Evolutionary conservation across 2,113 vertebrate genomes (phyloP).

Genomic region (Ceuthmochares aereus): DNA sequence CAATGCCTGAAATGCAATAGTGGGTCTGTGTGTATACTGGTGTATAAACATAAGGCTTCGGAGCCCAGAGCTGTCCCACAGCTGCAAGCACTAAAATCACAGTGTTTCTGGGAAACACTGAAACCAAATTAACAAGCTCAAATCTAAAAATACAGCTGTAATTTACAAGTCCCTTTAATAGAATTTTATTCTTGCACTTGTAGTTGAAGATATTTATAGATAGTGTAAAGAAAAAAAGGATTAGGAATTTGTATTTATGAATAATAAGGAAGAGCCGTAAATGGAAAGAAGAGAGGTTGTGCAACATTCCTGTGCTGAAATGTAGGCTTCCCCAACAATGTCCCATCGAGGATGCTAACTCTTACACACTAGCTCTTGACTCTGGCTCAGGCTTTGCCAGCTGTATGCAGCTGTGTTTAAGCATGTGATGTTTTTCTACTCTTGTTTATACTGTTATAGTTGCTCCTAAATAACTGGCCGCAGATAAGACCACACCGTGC

Average conservation of each 20-base stretch:
- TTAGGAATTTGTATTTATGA: not conserved
- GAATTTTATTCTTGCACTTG: not conserved
- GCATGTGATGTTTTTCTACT: not conserved
- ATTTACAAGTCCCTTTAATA: not conserved
- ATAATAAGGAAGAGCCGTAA: not conserved
- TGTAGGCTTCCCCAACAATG: not conserved
- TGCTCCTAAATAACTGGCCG: conserved; percentile 26
- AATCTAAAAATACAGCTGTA: not conserved
- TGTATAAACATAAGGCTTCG: not conserved
- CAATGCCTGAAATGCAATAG: not conserved
- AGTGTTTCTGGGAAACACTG: not conserved
- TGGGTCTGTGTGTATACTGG: not conserved
- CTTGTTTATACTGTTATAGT: not conserved
- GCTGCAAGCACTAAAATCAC: not conserved
- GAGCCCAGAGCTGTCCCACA: not conserved
- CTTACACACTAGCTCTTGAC: not conserved
- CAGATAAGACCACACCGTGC: conserved; percentile 5
- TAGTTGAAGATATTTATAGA: not conserved
- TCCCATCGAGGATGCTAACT: not conserved
- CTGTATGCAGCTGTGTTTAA: not conserved
- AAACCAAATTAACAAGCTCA: not conserved
- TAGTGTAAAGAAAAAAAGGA: not conserved
- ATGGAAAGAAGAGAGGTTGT: not conserved
- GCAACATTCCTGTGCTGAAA: not conserved
- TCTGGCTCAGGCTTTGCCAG: not conserved